Evolutionary conservation across 2,797 vertebrate species (phyloP), one percentile per base, ranked within the genome.

Genomic region (Myotis planiceps): DNA sequence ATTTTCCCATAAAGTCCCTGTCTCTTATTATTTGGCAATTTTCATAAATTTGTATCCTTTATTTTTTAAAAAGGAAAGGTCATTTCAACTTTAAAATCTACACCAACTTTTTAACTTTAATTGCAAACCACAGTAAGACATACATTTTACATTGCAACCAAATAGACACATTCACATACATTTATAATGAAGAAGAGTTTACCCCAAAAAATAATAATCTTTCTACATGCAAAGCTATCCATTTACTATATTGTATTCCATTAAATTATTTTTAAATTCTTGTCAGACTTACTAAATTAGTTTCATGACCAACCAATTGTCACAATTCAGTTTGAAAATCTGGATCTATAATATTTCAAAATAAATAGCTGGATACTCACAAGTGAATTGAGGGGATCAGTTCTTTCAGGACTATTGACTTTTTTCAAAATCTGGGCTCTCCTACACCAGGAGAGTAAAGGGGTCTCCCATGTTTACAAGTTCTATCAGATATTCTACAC

Each of bases 71-170:
- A 66, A 66, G 16, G 16, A 19, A 32, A 6, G 3, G 2, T 71
- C 12, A 9, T 86, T 89, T 90, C 78, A 68, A 89, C 51, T 88
- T 91, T 83, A 66, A 94, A 90, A 82, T 19, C 23, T 37, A 93
- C 27, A 49, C 21, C 45, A 88, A 66, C 65, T 83, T 75, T 83
- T 87, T 9, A 63, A 23, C 3, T 42, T 87, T 78, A 15, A 88
- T 47, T 82, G 27, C 53, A 89, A 86, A 83, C 21, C 69, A 19
- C 25, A 47, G 3, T 80, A 75, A 89, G 53, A 84, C 87, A 84
- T 58, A 63, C 12, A 63, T 34, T 93, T 92, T 93, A 81, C 16
- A 71, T 81, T 42, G 49, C 47, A 87, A 45, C 21, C 37, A 42
- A 92, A 94, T 29, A 3, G 16, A 84, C 5, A 78, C 4, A 66